These are phyloP conservation scores for Lasioglossum marginatum DNA, from an alignment of 2,888 invertebrate species.

Conservation along the genomic window DNA sequence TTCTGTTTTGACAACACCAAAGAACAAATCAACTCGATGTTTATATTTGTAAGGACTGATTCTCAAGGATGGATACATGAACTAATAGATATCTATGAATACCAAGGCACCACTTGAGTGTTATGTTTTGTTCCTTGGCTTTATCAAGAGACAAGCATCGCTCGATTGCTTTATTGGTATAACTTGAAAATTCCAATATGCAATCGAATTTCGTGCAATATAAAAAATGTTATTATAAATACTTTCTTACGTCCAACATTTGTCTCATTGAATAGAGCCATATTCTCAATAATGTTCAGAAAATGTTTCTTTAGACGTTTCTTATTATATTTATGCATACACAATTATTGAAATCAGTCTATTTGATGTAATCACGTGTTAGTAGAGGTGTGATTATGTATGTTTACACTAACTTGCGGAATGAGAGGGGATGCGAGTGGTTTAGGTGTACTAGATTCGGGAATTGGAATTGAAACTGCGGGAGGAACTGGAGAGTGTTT, in stretches of 20 bases:
- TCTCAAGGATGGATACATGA: slow-evolving; percentile 37
- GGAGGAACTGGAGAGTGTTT: slow-evolving; percentile 81
- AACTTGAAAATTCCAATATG: slow-evolving; percentile 18
- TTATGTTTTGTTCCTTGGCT: slow-evolving; percentile 40
- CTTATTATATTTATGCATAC: slow-evolving; percentile 67
- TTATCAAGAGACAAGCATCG: slow-evolving; percentile 25
- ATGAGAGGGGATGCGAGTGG: slow-evolving; percentile 81
- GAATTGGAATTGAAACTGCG: slow-evolving; percentile 80
- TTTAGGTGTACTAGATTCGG: slow-evolving; percentile 79
- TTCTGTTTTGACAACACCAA: slow-evolving; percentile 35
- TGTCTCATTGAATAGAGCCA: slow-evolving; percentile 71
- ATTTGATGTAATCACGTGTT: slow-evolving; percentile 80
- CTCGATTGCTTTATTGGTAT: slow-evolving; percentile 11
- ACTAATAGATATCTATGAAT: slow-evolving; percentile 48
- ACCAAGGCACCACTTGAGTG: slow-evolving; percentile 53
- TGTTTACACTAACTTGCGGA: slow-evolving; percentile 80
- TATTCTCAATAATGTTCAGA: slow-evolving; percentile 69
- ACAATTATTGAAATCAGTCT: slow-evolving; percentile 74
- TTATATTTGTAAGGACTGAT: slow-evolving; percentile 41
- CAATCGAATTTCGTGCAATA: neutral
- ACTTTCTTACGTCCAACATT: slow-evolving; percentile 6
- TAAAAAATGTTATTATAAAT: slow-evolving; percentile 6
- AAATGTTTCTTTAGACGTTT: slow-evolving; percentile 75
- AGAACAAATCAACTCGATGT: slow-evolving; percentile 43
- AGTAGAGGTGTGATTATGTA: slow-evolving; percentile 81